phyloP scores from a whole-genome alignment of 2,888 invertebrate species.

The Clitarchus hookeri region DNA sequence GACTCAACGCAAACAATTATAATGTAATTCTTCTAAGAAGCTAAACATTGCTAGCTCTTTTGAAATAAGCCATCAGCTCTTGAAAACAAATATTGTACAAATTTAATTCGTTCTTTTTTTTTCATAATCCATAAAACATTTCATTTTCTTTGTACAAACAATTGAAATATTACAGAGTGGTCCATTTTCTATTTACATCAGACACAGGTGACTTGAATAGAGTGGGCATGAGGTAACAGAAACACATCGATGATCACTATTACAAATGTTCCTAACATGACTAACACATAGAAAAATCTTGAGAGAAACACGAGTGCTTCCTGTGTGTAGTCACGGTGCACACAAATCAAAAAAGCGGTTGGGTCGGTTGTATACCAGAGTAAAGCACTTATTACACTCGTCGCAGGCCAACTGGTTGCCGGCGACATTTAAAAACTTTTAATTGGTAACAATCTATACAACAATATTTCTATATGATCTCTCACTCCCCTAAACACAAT shows the following conservation, averaged over 20 bases:
- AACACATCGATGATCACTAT: not conserved
- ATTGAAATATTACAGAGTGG: constrained; percentile 39
- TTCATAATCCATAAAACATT: constrained; percentile 20
- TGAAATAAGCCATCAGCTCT: constrained; percentile 26
- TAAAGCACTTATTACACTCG: not conserved
- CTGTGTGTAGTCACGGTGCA: not conserved
- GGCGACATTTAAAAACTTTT: not conserved
- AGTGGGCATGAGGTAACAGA: constrained; percentile 39
- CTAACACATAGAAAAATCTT: constrained; percentile 30
- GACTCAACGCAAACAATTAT: not conserved
- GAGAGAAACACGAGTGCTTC: constrained; percentile 21
- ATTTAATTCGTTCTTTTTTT: constrained; percentile 11
- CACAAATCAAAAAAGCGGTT: not conserved
- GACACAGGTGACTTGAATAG: constrained; percentile 39
- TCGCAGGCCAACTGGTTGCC: not conserved
- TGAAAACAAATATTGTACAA: constrained; percentile 24
- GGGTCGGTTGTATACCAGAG: not conserved
- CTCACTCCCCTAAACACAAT: constrained; percentile 21
- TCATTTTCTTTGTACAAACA: constrained; percentile 40
- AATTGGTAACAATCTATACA: constrained; percentile 7
- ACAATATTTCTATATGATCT: constrained; percentile 20
- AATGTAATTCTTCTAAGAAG: not conserved
- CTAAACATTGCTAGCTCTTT: not conserved
- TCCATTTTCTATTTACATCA: constrained; percentile 40
- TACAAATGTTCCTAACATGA: constrained; percentile 26